phyloP scores from a whole-genome alignment of 2,113 vertebrate species.

The Pleuronectes platessa region DNA sequence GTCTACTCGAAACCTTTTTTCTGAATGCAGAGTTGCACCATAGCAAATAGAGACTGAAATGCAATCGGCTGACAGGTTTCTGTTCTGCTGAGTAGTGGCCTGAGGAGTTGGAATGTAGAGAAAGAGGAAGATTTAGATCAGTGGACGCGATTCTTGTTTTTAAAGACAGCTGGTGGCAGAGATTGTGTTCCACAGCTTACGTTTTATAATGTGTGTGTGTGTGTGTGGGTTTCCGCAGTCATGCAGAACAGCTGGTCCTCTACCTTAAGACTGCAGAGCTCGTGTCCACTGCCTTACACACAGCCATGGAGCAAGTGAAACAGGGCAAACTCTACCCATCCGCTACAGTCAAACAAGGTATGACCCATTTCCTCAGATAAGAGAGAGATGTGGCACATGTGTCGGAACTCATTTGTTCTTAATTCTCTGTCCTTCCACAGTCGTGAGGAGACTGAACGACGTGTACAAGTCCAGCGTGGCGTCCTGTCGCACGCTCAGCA shows the following conservation, averaged over 20 bases:
- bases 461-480: constrained; percentile 93
- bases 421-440: constrained; percentile 67
- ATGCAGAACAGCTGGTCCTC: constrained; percentile 94
- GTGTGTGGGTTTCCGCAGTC: constrained; percentile 76
- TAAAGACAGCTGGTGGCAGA: too few species aligned
- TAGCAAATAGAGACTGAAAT: too few species aligned
- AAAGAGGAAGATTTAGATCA: too few species aligned
- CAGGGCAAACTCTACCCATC: constrained; percentile 94
- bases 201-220: constrained; percentile 3
- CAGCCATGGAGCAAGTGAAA: constrained; percentile 90
- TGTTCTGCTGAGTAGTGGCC: not conserved
- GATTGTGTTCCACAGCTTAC: not conserved
- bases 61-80: too few species aligned
- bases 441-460: constrained; percentile 92
- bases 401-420: not conserved
- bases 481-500: constrained; percentile 90
- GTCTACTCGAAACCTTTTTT: too few species aligned
- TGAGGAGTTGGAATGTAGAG: too few species aligned
- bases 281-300: constrained; percentile 89
- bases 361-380: constrained; percentile 9
- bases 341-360: constrained; percentile 94
- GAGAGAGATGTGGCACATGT: not conserved
- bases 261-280: constrained; percentile 95
- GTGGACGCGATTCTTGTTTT: too few species aligned
- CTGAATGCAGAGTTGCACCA: too few species aligned